phyloP scores from a whole-genome alignment of 2,888 invertebrate species.

The Leptinotarsa peninsularis region DNA sequence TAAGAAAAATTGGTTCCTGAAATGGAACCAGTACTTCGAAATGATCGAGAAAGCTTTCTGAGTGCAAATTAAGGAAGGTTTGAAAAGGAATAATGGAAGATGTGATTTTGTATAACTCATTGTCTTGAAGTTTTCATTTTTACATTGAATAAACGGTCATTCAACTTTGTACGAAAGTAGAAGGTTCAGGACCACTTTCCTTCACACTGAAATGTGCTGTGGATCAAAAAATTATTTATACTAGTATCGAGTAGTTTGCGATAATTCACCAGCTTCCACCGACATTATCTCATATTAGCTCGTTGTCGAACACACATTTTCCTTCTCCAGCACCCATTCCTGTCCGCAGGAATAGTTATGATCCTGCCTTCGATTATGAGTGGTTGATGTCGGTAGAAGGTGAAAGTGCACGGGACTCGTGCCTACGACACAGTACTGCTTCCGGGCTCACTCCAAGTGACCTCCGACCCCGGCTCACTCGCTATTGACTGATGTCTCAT shows the following conservation, averaged over 20 bases:
- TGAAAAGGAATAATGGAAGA: too few species aligned
- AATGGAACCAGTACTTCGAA: too few species aligned
- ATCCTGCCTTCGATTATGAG: conserved; percentile 42
- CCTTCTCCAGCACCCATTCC: neutral
- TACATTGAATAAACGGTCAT: too few species aligned
- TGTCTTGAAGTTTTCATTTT: too few species aligned
- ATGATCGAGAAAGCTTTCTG: too few species aligned
- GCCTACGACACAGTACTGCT: conserved; percentile 54
- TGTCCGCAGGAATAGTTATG: conserved; percentile 33
- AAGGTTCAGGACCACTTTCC: too few species aligned
- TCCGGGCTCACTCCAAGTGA: conserved; percentile 57
- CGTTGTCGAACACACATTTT: neutral
- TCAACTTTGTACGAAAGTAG: too few species aligned
- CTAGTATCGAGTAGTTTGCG: neutral
- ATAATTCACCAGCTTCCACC: neutral
- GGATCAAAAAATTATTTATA: too few species aligned
- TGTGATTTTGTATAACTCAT: too few species aligned
- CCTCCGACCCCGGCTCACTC: conserved; percentile 56
- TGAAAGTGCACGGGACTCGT: conserved; percentile 57
- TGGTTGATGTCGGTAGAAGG: conserved; percentile 50
- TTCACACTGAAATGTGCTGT: too few species aligned
- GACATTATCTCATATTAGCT: neutral
- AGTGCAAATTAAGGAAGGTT: too few species aligned
- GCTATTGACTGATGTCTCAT: conserved; percentile 42
- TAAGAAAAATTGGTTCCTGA: too few species aligned